Percentiles rank a stretch among this genome's conserved stretches.
These are phyloP conservation scores for Plebejus argus DNA, from an alignment of 2,888 invertebrate species.

Conservation along the genomic window DNA sequence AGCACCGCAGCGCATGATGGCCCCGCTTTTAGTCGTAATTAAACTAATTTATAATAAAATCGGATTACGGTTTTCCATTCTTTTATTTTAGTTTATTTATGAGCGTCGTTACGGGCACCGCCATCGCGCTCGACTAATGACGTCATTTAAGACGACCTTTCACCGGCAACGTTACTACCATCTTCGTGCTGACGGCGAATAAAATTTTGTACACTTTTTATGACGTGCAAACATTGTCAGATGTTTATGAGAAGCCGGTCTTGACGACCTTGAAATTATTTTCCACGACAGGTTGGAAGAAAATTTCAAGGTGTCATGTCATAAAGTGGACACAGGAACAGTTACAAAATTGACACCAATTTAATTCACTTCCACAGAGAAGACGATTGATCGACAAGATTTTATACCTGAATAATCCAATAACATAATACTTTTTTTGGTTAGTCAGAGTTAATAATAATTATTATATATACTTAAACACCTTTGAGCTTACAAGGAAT, in stretches of 20 bases:
- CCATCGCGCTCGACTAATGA: slow-evolving; percentile 19
- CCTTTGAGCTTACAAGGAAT: no score
- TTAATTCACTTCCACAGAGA: no score
- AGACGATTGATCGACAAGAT: no score
- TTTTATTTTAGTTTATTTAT: slow-evolving; percentile 24
- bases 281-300: background rate
- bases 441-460: no score
- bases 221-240: slow-evolving; percentile 21
- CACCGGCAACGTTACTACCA: slow-evolving; percentile 18
- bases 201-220: slow-evolving; percentile 24
- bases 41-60: slow-evolving; percentile 24
- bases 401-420: no score
- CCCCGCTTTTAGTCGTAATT: slow-evolving; percentile 7
- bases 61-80: slow-evolving; percentile 1
- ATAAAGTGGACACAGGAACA: background rate
- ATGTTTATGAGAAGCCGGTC: background rate
- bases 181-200: slow-evolving; percentile 9
- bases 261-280: background rate
- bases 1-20: background rate
- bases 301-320: background rate
- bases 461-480: no score
- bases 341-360: no score
- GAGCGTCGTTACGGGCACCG: slow-evolving; percentile 1
- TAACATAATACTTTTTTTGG: no score
- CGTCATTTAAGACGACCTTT: slow-evolving; percentile 28